Conservation (phyloP, 2,888 invertebrate species). For the Drosophila meridionalis region DNA sequence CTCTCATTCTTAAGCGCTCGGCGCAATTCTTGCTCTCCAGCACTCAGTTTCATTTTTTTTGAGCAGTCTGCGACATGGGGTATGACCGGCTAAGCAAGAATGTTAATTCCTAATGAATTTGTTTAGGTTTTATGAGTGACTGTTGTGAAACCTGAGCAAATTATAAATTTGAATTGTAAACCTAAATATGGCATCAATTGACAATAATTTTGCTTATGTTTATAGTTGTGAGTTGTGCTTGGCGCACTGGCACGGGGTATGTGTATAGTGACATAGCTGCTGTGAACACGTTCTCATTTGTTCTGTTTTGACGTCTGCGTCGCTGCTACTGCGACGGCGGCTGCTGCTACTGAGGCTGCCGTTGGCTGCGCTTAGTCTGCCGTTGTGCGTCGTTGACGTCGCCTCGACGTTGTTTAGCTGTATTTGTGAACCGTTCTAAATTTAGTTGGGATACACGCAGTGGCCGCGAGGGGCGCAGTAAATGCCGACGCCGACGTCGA, state of each 20-base stretch:
- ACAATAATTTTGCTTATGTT: neutral
- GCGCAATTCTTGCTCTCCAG: conserved; percentile 14
- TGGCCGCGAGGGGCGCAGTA: conserved; percentile 58
- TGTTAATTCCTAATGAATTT: neutral
- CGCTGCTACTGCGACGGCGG: conserved; percentile 12
- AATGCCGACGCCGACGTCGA: conserved; percentile 64
- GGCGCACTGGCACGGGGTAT: conserved; percentile 23
- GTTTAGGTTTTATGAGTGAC: neutral
- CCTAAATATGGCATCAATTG: neutral
- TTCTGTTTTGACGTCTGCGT: conserved; percentile 20
- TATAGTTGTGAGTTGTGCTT: neutral
- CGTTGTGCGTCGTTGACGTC: conserved; percentile 71
- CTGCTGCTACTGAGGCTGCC: conserved; percentile 24
- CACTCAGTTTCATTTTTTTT: conserved; percentile 5
- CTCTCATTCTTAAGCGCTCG: conserved; percentile 1
- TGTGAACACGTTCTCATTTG: conserved; percentile 26
- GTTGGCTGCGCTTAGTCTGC: conserved; percentile 65
- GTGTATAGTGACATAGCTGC: conserved; percentile 11
- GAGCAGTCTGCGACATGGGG: conserved; percentile 13
- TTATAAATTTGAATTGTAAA: neutral
- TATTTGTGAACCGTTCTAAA: conserved; percentile 65
- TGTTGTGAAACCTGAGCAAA: neutral
- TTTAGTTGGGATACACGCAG: conserved; percentile 54
- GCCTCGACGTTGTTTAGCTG: conserved; percentile 50
- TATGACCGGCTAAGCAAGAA: conserved; percentile 2